These are phyloP conservation scores for Heterodera filipjevi DNA, from an alignment of 2,888 invertebrate species.

Conservation along the genomic window DNA sequence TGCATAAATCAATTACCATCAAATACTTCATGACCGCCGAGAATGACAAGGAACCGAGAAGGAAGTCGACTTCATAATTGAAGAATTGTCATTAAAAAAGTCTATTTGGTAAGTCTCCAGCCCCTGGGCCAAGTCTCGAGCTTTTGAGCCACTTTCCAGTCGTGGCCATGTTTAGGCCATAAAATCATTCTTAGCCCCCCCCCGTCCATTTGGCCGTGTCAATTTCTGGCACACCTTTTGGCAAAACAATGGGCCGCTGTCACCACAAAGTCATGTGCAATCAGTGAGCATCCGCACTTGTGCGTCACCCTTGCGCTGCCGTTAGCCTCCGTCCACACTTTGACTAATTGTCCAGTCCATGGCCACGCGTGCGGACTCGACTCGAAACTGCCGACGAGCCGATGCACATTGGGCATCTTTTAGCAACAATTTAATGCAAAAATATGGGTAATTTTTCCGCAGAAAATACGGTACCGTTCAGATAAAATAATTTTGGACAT, in stretches of 20 bases:
- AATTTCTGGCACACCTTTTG: conserved; percentile 38
- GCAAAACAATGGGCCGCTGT: conserved; percentile 62
- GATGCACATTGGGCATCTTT: conserved; percentile 36
- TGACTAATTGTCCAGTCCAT: conserved; percentile 51
- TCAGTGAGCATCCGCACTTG: conserved; percentile 57
- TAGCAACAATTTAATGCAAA: not conserved
- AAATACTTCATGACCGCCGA: conserved; percentile 50
- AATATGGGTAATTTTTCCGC: too few species aligned
- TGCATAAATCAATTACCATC: not conserved
- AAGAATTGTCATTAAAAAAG: too few species aligned
- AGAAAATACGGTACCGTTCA: too few species aligned
- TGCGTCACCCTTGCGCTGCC: conserved; percentile 27
- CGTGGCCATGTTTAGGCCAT: too few species aligned
- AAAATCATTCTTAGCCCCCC: too few species aligned
- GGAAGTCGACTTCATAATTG: conserved; percentile 48
- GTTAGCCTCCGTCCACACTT: conserved; percentile 11
- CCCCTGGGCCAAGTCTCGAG: too few species aligned
- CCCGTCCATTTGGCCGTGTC: not conserved
- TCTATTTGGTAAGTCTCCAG: too few species aligned
- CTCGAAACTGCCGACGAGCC: conserved; percentile 55
- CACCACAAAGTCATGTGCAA: conserved; percentile 53
- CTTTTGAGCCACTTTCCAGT: not conserved
- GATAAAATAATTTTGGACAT: too few species aligned
- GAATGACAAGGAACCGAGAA: conserved; percentile 43
- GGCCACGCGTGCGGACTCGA: conserved; percentile 57